Evolutionary conservation across 1,140 invertebrate genomes (phyloP).

Genomic region (Nomia melanderi): DNA sequence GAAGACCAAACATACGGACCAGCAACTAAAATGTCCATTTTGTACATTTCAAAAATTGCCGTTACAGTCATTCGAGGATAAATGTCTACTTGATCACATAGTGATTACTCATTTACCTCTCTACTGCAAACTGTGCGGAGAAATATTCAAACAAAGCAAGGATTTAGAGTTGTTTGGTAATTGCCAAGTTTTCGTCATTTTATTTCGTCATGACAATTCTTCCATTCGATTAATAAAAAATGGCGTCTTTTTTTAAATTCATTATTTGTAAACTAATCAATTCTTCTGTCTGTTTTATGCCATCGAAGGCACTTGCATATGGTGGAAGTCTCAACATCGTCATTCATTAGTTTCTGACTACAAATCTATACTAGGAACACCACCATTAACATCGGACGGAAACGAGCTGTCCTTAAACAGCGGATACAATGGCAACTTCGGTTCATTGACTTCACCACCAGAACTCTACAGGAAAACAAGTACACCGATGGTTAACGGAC

Average conservation of each 20-base stretch:
- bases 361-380: background rate
- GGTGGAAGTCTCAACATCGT: constrained; percentile 27
- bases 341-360: background rate
- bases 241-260: too few relatives aligned
- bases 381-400: background rate
- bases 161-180: constrained; percentile 60
- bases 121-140: constrained; percentile 58
- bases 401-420: constrained; percentile 22
- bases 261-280: background rate
- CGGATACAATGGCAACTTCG: constrained; percentile 46
- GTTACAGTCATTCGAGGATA: constrained; percentile 37
- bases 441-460: constrained; percentile 55
- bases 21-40: constrained; percentile 55
- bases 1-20: constrained; percentile 52
- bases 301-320: constrained; percentile 48
- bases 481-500: constrained; percentile 59
- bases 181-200: background rate
- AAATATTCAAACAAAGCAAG: constrained; percentile 43
- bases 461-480: constrained; percentile 65
- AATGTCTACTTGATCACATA: constrained; percentile 59
- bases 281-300: background rate
- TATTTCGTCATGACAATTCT: background rate
- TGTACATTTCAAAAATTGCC: constrained; percentile 53
- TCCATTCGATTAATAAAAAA: too few relatives aligned
- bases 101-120: constrained; percentile 63